Conservation (phyloP, 1,140 invertebrate genomes). For the Antheraea pernyi region DNA sequence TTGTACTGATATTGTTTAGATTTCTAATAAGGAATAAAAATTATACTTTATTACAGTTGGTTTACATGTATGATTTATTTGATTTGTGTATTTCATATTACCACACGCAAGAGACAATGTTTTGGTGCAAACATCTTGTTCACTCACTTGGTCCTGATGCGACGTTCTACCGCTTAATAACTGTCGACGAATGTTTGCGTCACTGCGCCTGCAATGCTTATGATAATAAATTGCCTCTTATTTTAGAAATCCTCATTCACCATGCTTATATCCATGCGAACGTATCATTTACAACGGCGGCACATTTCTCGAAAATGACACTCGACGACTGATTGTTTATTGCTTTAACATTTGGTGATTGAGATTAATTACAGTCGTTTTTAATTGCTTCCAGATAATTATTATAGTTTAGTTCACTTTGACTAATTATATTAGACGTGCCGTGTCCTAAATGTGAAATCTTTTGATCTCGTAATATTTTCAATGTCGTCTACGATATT, state of each 20-base stretch:
- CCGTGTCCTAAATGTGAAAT: background rate
- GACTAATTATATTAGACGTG: slow-evolving; percentile 13
- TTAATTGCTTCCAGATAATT: slow-evolving; percentile 22
- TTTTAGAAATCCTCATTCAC: slow-evolving; percentile 74
- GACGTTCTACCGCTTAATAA: slow-evolving; percentile 68
- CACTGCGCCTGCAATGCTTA: slow-evolving; percentile 57
- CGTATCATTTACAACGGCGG: slow-evolving; percentile 54
- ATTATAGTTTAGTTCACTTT: slow-evolving; percentile 21
- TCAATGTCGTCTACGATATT: background rate
- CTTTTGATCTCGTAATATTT: slow-evolving; percentile 1
- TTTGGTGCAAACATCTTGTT: slow-evolving; percentile 42
- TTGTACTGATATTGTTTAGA: background rate
- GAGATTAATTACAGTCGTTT: slow-evolving; percentile 47
- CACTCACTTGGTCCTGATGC: slow-evolving; percentile 47
- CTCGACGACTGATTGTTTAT: slow-evolving; percentile 62
- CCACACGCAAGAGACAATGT: slow-evolving; percentile 44
- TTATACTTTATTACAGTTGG: background rate
- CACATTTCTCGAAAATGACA: slow-evolving; percentile 60
- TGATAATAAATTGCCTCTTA: slow-evolving; percentile 72
- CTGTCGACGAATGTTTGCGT: slow-evolving; percentile 73
- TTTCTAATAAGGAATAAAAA: background rate
- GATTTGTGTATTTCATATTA: slow-evolving; percentile 5
- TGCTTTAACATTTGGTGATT: slow-evolving; percentile 41
- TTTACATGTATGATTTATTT: slow-evolving; percentile 45
- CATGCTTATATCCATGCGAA: slow-evolving; percentile 50